Percentiles rank a stretch among this genome's conserved stretches.
phyloP scores from a whole-genome alignment of 2,888 invertebrate species.

The Neelides folsomi region DNA sequence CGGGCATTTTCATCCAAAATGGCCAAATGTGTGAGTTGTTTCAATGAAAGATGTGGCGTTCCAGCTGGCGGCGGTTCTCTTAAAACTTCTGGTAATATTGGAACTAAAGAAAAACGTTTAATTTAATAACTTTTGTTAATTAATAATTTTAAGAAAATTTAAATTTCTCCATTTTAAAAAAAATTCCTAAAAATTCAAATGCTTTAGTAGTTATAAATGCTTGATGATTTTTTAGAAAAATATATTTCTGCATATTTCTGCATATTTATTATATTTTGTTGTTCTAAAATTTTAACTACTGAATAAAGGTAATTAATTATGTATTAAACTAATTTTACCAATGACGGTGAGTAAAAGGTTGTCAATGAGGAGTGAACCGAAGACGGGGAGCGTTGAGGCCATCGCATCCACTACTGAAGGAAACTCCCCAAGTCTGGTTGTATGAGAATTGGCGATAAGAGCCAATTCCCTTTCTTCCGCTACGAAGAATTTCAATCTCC shows the following conservation, averaged over 20 bases:
- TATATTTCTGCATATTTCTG: too few relatives aligned
- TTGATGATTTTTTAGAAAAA: too few relatives aligned
- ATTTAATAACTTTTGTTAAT: slow-evolving; percentile 1
- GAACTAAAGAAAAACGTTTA: slow-evolving; percentile 46
- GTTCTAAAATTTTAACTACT: slow-evolving; percentile 65
- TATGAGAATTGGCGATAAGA: too few relatives aligned
- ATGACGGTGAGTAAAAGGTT: slow-evolving; percentile 77
- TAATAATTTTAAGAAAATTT: too few relatives aligned
- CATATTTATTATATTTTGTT: too few relatives aligned
- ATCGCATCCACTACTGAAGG: too few relatives aligned
- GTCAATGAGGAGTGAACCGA: slow-evolving; percentile 41
- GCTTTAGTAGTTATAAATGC: too few relatives aligned
- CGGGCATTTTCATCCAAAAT: slow-evolving; percentile 49
- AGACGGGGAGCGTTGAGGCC: too few relatives aligned
- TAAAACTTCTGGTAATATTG: slow-evolving; percentile 53
- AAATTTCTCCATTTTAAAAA: neutral
- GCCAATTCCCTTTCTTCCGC: too few relatives aligned
- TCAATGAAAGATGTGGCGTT: slow-evolving; percentile 8
- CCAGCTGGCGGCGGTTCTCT: slow-evolving; percentile 31
- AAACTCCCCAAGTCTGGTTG: too few relatives aligned
- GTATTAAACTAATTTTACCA: slow-evolving; percentile 48
- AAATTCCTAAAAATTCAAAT: neutral
- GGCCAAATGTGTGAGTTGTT: slow-evolving; percentile 27
- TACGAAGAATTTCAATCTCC: too few relatives aligned
- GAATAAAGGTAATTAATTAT: slow-evolving; percentile 18